These are phyloP conservation scores for Drosophila formosana DNA, from an alignment of 2,888 invertebrate species.

Conservation along the genomic window DNA sequence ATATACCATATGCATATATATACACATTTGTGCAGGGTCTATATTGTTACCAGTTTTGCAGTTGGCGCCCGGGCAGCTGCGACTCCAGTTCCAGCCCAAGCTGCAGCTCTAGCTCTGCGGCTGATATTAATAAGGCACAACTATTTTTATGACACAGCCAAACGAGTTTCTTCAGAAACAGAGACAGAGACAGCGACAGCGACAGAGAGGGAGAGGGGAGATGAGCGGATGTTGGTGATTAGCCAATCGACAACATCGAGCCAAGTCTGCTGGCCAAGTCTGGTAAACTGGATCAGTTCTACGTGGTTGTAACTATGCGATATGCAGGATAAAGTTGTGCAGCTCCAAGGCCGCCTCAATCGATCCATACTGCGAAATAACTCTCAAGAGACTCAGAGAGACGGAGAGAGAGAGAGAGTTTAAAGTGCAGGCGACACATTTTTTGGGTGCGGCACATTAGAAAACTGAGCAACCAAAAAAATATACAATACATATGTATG, in stretches of 20 bases:
- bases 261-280: conserved; percentile 13
- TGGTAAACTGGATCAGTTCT: conserved; percentile 43
- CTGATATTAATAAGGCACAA: conserved; percentile 53
- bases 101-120: conserved; percentile 8
- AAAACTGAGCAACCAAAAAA: conserved; percentile 10
- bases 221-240: conserved; percentile 66
- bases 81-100: background rate
- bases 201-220: background rate
- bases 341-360: conserved; percentile 38
- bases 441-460: conserved; percentile 45
- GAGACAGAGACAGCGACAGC: conserved; percentile 5
- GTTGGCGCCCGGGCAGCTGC: conserved; percentile 50
- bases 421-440: conserved; percentile 35
- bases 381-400: background rate
- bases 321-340: conserved; percentile 38
- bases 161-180: conserved; percentile 44
- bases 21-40: conserved; percentile 11
- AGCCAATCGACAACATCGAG: conserved; percentile 57
- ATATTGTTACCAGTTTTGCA: conserved; percentile 23
- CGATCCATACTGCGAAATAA: conserved; percentile 14
- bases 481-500: background rate
- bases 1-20: conserved; percentile 1
- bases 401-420: conserved; percentile 3
- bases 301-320: conserved; percentile 9
- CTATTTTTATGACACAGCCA: conserved; percentile 65